Conservation (phyloP, 1,140 invertebrate genomes). For the Pseudomyrmex dendroicus region DNA sequence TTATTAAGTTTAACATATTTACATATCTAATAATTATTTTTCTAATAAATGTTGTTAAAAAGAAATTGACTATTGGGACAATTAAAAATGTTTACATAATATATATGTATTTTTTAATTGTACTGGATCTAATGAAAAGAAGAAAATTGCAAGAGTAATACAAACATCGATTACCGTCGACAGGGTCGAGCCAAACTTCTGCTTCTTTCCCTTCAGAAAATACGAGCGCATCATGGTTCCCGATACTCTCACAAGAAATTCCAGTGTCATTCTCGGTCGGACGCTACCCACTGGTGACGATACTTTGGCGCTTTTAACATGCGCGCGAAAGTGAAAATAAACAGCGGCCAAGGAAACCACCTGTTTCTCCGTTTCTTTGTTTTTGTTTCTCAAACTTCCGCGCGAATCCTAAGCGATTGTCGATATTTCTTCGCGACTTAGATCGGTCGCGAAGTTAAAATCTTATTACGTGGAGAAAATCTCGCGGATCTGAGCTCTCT, state of each 20-base stretch:
- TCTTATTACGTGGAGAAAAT: neutral
- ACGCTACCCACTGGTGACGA: constrained; percentile 43
- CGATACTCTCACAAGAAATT: constrained; percentile 79
- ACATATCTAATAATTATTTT: too few species aligned
- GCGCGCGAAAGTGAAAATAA: constrained; percentile 50
- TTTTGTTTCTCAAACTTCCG: neutral
- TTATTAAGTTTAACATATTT: too few species aligned
- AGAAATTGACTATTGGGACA: too few species aligned
- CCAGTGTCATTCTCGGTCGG: constrained; percentile 79
- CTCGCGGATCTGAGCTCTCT: neutral
- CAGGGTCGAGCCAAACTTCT: constrained; percentile 80
- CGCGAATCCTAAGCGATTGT: neutral
- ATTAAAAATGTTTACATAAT: too few species aligned
- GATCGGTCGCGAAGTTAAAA: neutral
- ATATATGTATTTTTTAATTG: neutral
- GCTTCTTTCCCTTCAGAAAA: constrained; percentile 78
- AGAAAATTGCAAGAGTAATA: constrained; percentile 39
- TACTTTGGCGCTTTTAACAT: constrained; percentile 63
- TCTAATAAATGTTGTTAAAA: too few species aligned
- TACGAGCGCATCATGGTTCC: constrained; percentile 78
- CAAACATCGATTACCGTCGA: constrained; percentile 79
- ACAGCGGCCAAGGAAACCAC: constrained; percentile 69
- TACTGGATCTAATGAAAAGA: neutral
- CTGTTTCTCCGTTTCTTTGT: constrained; percentile 46
- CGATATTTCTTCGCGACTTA: neutral